Evolutionary conservation across 2,888 invertebrate species (phyloP).

Genomic region (Xanthostigma xanthostigma): DNA sequence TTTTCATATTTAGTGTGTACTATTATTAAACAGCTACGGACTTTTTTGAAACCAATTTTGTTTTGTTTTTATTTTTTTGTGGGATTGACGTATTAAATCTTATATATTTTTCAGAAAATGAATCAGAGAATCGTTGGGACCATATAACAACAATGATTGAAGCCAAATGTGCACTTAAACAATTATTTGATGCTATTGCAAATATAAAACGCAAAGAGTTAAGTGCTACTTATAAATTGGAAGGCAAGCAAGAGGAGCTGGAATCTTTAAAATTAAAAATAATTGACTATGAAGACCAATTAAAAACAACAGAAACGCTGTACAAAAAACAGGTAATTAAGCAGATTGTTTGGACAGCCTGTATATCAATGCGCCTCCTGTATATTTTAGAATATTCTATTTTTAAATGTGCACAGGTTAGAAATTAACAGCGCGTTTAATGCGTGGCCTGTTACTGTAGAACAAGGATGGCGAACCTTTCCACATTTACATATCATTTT

Average conservation of each 20-base stretch:
- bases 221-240: constrained; percentile 16
- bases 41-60: no score
- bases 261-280: constrained; percentile 22
- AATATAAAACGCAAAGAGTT: constrained; percentile 33
- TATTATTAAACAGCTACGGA: no score
- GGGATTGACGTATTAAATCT: constrained; percentile 2
- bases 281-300: constrained; percentile 10
- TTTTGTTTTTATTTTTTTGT: background rate
- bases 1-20: no score
- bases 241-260: constrained; percentile 32
- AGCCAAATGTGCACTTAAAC: constrained; percentile 57
- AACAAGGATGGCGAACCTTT: no score
- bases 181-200: constrained; percentile 41
- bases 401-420: no score
- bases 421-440: no score
- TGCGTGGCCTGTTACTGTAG: no score
- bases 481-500: no score
- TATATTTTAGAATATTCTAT: no score
- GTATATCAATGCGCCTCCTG: no score
- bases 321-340: constrained; percentile 14
- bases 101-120: constrained; percentile 37
- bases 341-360: no score
- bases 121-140: constrained; percentile 53
- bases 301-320: constrained; percentile 14
- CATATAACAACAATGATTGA: constrained; percentile 61